A percentile compares a stretch with the other conserved stretches of the same genome.
Conservation (phyloP, 2,888 invertebrate species). For the Alcis repandata region DNA sequence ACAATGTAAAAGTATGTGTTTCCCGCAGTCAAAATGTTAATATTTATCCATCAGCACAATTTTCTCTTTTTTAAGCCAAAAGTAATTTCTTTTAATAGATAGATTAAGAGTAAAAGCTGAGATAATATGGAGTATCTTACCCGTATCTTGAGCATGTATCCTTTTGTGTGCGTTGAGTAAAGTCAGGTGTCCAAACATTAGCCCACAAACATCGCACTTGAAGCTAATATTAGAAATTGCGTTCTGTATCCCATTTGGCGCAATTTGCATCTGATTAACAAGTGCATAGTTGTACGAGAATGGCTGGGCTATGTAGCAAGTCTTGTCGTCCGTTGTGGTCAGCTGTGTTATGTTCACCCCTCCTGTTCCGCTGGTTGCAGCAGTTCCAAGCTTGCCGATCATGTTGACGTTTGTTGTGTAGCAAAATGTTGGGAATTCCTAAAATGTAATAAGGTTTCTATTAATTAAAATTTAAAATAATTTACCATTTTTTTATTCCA, state of each 20-base stretch:
- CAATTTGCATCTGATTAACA: conserved; percentile 94
- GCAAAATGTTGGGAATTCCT: conserved; percentile 91
- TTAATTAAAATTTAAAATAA: too few species aligned
- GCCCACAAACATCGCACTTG: conserved; percentile 95
- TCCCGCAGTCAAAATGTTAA: too few species aligned
- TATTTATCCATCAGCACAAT: too few species aligned
- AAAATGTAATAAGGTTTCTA: conserved; percentile 40
- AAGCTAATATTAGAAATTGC: conserved; percentile 94
- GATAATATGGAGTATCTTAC: conserved; percentile 58
- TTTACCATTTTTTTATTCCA: too few species aligned
- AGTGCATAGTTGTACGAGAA: conserved; percentile 94
- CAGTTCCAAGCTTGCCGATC: conserved; percentile 88
- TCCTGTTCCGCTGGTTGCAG: conserved; percentile 71
- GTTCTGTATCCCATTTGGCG: conserved; percentile 89
- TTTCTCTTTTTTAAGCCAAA: too few species aligned
- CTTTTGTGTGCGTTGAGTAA: conserved; percentile 95
- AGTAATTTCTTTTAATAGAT: too few species aligned
- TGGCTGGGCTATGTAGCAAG: conserved; percentile 91
- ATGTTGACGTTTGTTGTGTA: conserved; percentile 90
- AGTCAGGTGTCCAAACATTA: conserved; percentile 94
- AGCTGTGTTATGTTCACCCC: conserved; percentile 91
- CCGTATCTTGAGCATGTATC: conserved; percentile 89
- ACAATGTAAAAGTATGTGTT: too few species aligned
- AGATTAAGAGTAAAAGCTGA: background rate
- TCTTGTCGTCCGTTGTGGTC: conserved; percentile 88